Evolutionary conservation across 1,140 invertebrate genomes (phyloP), one percentile per base, ranked within the genome.

Genomic region (Aphidius gifuensis): DNA sequence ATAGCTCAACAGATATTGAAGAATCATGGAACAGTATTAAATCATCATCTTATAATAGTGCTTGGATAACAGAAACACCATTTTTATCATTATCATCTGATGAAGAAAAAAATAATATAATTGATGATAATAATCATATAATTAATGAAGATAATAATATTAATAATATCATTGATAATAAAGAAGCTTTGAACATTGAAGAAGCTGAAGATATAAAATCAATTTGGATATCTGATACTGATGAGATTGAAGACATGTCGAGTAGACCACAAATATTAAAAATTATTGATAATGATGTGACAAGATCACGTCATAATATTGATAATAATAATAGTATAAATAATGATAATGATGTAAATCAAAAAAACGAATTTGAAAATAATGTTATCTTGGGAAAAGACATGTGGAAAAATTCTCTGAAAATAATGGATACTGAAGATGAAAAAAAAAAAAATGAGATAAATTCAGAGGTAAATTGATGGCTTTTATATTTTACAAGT

Each of bases 211-310:
- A 75, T 6, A 73, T 66, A 5, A 75, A 75, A 55, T 77, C 77
- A 9, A 74, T 77, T 64, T 80, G 77, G 77, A 75, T 79, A 46
- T 73, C 75, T 3, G 77, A 76, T 46, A 69, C 44, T 51, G 74
- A 79, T 6, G 73, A 75, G 5, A 55, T 59, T 6, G 71, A 76
- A 40, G 75, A 80, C 6, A 82, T 82, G 79, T 81, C 80, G 3
- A 70, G 78, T 38, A 73, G 80, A 48, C 80, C 80, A 5, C 80
- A 81, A 58, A 66, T 82, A 16, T 68, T 82, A 6, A 79, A 79
- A 51, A 68, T 82, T 21, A 71, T 81, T 49, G 80, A 80, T 44
- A 79, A 74, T 47, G 76, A 80, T 46, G 71, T 80, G n/a, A 81
- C 78, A 0, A 77, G 8, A 9, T 61, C 66, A 21, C 65, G 68